Base-by-base conservation (phyloP, 2,888 invertebrate genomes). In the Eueremaeus valkanovi region DNA sequence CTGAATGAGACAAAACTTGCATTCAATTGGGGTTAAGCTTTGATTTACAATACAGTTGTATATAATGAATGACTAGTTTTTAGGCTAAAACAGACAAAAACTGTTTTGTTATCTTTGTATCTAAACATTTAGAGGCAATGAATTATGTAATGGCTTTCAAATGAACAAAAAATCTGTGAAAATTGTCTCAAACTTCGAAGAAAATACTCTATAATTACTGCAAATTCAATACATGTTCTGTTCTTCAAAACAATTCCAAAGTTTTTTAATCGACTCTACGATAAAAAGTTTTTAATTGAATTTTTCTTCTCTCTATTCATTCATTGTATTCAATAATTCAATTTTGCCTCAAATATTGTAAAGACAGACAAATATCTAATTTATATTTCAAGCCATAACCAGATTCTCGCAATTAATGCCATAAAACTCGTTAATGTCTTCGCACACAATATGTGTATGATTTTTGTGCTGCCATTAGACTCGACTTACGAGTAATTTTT, bases 391-490 rank as follows among this genome's bases (percentile, higher is more conserved):
- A 63, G 61, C 33, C 61, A 63, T 63, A 63, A 63, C 16, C 61
- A 63, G 61, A 63, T 63, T 3, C 29, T n/a, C n/a, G 61, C 61
- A 63, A 63, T 63, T 63, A 63, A 63, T 63, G 61, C 33, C 61
- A 63, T 33, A 63, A 63, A 63, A 63, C 61, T 63, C 33, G 58
- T 58, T 58, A 58, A 58, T 55, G 31, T 29, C 27, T 58, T 58
- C 24, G 13, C 3, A 63, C n/a, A 63, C 33, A 63, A 63, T 33
- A 13, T 13, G n/a, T n/a, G n/a, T n/a, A n/a, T n/a, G n/a, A n/a
- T n/a, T n/a, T n/a, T n/a, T n/a, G n/a, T n/a, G n/a, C n/a, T 36
- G 36, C 36, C 11, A 8, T 36, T 36, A 11, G 36, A 55, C 55
- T 45, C 16, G 16, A 45, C 16, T 45, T 18, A 6, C 6, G 3